These are phyloP conservation scores for rat (Rattus norvegicus) DNA, from an alignment of 2,113 vertebrate species.

Conservation along the genomic window DNA sequence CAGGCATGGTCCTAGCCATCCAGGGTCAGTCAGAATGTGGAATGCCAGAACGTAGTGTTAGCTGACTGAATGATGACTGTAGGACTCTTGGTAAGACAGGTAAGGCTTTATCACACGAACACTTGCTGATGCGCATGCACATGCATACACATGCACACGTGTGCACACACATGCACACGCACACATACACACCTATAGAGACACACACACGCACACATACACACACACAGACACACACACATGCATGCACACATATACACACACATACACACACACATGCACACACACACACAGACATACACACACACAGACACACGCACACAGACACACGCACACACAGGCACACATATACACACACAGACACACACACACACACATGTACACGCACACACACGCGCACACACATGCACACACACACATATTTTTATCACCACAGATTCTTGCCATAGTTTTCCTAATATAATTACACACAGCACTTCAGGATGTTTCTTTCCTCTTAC, in stretches of 20 bases:
- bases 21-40: not conserved
- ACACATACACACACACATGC: too few relatives aligned
- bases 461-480: slow-evolving; percentile 14
- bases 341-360: too few relatives aligned
- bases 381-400: too few relatives aligned
- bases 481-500: not conserved
- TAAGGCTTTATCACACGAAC: not conserved
- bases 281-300: too few relatives aligned
- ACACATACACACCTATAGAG: not conserved
- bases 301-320: not conserved
- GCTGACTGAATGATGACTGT: not conserved
- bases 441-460: not conserved
- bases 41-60: not conserved
- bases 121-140: too few relatives aligned
- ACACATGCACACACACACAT: not conserved
- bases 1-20: not conserved
- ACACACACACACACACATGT: too few relatives aligned
- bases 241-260: too few relatives aligned
- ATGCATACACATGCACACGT: not conserved
- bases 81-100: not conserved
- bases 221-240: not conserved
- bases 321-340: too few relatives aligned
- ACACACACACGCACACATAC: not conserved
- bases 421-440: not conserved
- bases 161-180: too few relatives aligned